Evolutionary conservation across 2,113 vertebrate genomes (phyloP).

Genomic region (Oreochromis niloticus): DNA sequence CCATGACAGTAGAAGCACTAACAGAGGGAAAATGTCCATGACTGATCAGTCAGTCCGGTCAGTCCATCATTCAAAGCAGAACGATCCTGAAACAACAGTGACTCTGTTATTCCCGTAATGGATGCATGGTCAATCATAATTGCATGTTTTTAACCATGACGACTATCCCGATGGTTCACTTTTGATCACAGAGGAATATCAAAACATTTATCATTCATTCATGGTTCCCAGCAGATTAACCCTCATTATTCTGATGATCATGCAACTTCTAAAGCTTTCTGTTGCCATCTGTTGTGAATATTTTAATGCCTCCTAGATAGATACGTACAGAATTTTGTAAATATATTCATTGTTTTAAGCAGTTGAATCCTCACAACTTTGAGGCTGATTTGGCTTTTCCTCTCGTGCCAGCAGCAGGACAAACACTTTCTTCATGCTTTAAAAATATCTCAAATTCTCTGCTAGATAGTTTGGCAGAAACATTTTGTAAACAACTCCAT

Average conservation of each 20-base stretch:
- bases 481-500: not conserved
- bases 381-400: not conserved
- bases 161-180: not conserved
- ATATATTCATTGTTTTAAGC: not conserved
- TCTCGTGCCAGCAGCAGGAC: not conserved
- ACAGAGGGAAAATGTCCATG: constrained; percentile 32
- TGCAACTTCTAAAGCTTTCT: not conserved
- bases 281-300: not conserved
- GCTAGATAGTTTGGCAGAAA: not conserved
- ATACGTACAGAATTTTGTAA: not conserved
- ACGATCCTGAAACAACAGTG: constrained; percentile 2
- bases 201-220: not conserved
- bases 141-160: not conserved
- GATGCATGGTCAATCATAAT: not conserved
- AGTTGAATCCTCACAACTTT: not conserved
- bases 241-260: not conserved
- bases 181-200: not conserved
- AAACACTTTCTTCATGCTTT: not conserved
- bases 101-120: not conserved
- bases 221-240: not conserved
- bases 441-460: not conserved
- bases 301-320: not conserved
- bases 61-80: constrained; percentile 14
- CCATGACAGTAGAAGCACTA: constrained; percentile 38
- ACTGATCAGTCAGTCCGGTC: constrained; percentile 2